Base-by-base conservation (phyloP, 2,888 invertebrate genomes). In the Cyaniris semiargus region DNA sequence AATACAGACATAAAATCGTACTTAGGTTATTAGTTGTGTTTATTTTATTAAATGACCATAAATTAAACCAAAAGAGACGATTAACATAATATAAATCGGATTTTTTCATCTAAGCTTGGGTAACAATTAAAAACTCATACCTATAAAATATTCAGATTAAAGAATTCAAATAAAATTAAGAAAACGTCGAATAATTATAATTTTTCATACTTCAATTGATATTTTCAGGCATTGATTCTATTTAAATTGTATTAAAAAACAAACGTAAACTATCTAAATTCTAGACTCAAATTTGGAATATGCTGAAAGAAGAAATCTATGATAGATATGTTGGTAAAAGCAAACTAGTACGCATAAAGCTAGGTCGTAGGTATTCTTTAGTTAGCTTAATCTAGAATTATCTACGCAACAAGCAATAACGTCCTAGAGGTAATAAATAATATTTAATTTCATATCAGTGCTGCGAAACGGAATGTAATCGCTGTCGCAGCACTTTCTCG, bases 401-500 rank as follows among this genome's bases (percentile, higher is more conserved):
- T 27, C 27, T 66, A 60, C 2, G 21, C 3, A 66, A 66, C 66
- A 27, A 27, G 66, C 66, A 66, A 66, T 66, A 66, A 66, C 21
- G 27, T 66, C 66, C 5, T 15, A 13, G 27, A 13, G 23, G 15
- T 66, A 27, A 66, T 66, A 66, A 66, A 66, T 66, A 66, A 66
- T 66, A 66, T 66, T 66, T 27, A 66, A 66, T 66, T 27, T 66
- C 27, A 48, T 74, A 74, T 74, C 23, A 74, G 74, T 48, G 53
- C 48, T 15, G 48, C 23, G 48, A 48, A 74, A 74, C 27, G 66
- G 66, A 66, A 66, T 66, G 66, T 66, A 66, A 66, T 66, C 66
- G 53, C 15, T 74, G 74, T 74, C 70, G 48, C 44, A 44, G 74
- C 23, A 74, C 79, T 78, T 78, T 80, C 78, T 53, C 76, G 79